Conservation (phyloP, 2,113 vertebrate genomes). For the Ciconia maguari region DNA sequence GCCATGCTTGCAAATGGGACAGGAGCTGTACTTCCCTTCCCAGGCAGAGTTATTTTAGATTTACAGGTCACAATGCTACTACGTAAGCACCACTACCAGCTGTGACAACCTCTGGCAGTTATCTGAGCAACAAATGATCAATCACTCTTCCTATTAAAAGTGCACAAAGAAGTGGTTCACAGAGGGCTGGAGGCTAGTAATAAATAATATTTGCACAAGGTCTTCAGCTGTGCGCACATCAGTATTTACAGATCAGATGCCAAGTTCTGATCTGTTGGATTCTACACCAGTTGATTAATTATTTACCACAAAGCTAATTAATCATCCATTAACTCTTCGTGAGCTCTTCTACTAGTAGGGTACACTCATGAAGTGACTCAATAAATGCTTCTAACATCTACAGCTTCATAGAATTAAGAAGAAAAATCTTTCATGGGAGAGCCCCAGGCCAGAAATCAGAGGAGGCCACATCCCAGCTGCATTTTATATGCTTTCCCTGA, state of each 20-base stretch:
- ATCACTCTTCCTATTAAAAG: neutral
- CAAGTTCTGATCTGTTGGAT: neutral
- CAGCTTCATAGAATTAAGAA: neutral
- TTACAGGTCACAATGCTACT: neutral
- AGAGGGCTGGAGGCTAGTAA: neutral
- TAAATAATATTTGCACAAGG: neutral
- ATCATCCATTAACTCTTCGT: slow-evolving; percentile 40
- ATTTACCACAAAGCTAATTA: slow-evolving; percentile 47
- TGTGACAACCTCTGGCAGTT: neutral
- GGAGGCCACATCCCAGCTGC: neutral
- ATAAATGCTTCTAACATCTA: neutral
- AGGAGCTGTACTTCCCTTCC: neutral
- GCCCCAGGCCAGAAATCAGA: neutral
- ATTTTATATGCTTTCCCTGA: neutral
- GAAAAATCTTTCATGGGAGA: neutral
- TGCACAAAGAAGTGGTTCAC: neutral
- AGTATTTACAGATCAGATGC: slow-evolving; percentile 30
- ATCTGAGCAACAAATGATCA: neutral
- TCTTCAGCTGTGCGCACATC: neutral
- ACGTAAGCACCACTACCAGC: neutral
- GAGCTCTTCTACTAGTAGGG: neutral
- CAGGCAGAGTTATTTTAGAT: neutral
- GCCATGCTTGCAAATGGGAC: neutral
- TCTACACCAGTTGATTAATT: slow-evolving; percentile 24
- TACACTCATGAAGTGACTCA: neutral